These are phyloP conservation scores for Lucilia sericata DNA, from an alignment of 1,140 invertebrate genomes.

Conservation along the genomic window DNA sequence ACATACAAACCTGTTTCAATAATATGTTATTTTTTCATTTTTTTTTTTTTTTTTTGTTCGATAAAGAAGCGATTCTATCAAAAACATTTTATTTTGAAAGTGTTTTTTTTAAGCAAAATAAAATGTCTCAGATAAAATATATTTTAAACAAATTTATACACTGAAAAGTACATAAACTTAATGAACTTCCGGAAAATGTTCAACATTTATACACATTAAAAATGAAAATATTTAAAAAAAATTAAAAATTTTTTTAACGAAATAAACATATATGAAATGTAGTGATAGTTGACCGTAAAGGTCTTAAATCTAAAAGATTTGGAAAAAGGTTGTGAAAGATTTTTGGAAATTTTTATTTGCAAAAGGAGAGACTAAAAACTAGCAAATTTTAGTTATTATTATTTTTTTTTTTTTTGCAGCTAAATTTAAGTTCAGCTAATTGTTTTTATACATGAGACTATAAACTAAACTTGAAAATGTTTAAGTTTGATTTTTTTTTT, in stretches of 20 bases:
- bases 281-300: neutral
- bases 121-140: slow-evolving; percentile 27
- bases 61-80: slow-evolving; percentile 6
- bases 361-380: slow-evolving; percentile 25
- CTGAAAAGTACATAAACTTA: slow-evolving; percentile 48
- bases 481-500: slow-evolving; percentile 2
- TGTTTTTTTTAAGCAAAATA: neutral
- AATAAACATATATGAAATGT: slow-evolving; percentile 2
- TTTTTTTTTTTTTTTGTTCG: neutral
- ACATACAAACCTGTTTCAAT: slow-evolving; percentile 4
- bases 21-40: neutral
- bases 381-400: neutral
- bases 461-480: slow-evolving; percentile 23
- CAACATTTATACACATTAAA: slow-evolving; percentile 61
- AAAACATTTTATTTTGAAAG: slow-evolving; percentile 34
- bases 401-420: slow-evolving; percentile 5
- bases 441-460: neutral
- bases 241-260: neutral
- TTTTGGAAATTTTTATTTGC: neutral
- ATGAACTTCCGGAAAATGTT: slow-evolving; percentile 66
- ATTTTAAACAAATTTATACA: slow-evolving; percentile 36
- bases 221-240: slow-evolving; percentile 11
- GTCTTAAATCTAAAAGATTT: slow-evolving; percentile 19
- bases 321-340: neutral
- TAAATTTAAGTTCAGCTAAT: too few species aligned